Conservation (phyloP, 2,113 vertebrate genomes). For the Noturus placidus region DNA sequence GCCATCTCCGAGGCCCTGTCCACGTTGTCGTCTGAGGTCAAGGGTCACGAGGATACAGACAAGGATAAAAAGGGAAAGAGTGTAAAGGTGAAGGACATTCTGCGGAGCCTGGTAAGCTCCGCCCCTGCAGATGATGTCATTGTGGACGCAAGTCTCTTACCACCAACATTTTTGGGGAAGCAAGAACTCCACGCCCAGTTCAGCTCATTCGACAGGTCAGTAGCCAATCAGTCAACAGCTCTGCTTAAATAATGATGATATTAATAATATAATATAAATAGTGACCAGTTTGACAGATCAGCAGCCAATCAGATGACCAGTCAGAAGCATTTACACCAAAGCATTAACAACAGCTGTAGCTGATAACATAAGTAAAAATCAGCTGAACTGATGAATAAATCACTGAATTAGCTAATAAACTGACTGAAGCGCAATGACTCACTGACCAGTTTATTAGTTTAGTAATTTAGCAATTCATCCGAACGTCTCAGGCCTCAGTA, state of each 20-base stretch:
- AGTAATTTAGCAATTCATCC: neutral
- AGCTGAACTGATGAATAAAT: neutral
- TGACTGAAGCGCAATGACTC: neutral
- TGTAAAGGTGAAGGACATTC: conserved; percentile 89
- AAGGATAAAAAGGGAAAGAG: conserved; percentile 75
- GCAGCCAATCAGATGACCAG: neutral
- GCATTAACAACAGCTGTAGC: neutral
- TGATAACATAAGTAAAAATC: neutral
- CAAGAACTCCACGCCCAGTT: conserved; percentile 80
- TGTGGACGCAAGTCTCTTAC: conserved; percentile 81
- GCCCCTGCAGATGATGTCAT: conserved; percentile 77
- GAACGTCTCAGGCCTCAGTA: neutral
- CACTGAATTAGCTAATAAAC: neutral
- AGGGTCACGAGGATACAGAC: conserved; percentile 62
- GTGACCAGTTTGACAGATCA: neutral
- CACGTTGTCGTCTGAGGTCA: conserved; percentile 89
- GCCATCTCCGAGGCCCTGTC: conserved; percentile 89
- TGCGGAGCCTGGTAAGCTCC: conserved; percentile 88
- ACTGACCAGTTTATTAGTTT: neutral
- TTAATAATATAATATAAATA: neutral
- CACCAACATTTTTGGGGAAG: conserved; percentile 80
- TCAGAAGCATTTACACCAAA: neutral
- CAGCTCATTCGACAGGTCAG: conserved; percentile 93
- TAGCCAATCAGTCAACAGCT: neutral
- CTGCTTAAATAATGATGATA: neutral